Conservation (phyloP, 2,797 vertebrate species). For the Pygocentrus nattereri region DNA sequence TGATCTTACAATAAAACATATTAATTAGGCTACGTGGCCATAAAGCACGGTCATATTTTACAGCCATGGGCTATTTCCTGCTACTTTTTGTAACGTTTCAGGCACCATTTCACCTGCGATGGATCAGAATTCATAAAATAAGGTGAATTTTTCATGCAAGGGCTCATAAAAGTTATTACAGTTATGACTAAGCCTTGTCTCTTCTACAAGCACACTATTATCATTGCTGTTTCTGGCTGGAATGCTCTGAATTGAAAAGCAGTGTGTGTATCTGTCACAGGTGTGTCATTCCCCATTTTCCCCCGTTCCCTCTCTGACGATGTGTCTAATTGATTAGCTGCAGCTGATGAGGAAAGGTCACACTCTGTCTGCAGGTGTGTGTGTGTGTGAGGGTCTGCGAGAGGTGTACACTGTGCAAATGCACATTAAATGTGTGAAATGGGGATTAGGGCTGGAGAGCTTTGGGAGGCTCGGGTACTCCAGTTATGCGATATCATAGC, state of each 20-base stretch:
- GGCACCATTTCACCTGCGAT: constrained; percentile 13
- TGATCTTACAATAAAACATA: constrained; percentile 48
- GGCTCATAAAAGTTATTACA: not conserved
- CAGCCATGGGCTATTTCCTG: constrained; percentile 17
- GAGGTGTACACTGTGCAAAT: constrained; percentile 52
- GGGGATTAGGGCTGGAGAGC: constrained; percentile 32
- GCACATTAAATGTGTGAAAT: constrained; percentile 60
- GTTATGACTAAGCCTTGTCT: not conserved
- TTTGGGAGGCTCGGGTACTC: not conserved
- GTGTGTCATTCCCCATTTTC: constrained; percentile 43
- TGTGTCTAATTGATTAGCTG: constrained; percentile 60
- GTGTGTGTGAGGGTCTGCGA: constrained; percentile 33
- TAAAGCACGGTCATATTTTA: constrained; percentile 40
- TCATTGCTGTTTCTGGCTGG: not conserved
- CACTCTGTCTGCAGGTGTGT: constrained; percentile 45
- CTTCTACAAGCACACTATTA: not conserved
- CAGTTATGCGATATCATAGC: not conserved
- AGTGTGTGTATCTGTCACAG: constrained; percentile 37
- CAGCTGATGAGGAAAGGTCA: constrained; percentile 50
- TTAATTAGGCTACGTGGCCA: constrained; percentile 41
- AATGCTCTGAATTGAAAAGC: not conserved
- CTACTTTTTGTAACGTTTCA: not conserved
- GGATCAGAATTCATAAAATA: constrained; percentile 19
- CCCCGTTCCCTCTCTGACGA: constrained; percentile 34
- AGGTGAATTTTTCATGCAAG: constrained; percentile 2